Evolutionary conservation across 2,113 vertebrate species (phyloP).

Genomic region (Gobio gobio): DNA sequence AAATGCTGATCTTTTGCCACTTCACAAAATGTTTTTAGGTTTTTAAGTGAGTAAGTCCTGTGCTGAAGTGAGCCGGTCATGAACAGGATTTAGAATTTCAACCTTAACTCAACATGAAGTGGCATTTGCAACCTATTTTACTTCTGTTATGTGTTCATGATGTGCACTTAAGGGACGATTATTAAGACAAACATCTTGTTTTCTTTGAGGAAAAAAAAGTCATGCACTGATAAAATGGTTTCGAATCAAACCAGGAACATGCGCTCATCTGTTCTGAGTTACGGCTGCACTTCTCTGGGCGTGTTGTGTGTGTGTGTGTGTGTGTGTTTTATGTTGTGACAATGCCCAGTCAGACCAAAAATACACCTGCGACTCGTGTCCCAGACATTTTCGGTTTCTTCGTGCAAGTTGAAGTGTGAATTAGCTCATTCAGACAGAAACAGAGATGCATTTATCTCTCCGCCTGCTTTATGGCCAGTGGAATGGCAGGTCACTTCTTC

Average conservation of each 20-base stretch:
- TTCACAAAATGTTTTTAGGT: background rate
- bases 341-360: background rate
- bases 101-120: background rate
- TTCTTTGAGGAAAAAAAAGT: background rate
- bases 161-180: background rate
- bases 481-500: constrained; percentile 73
- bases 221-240: background rate
- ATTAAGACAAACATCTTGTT: background rate
- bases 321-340: background rate
- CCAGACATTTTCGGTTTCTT: constrained; percentile 72
- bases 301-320: background rate
- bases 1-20: constrained; percentile 20
- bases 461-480: constrained; percentile 70
- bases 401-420: constrained; percentile 70
- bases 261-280: background rate
- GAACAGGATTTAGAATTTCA: background rate
- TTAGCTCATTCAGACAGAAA: constrained; percentile 76
- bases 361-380: constrained; percentile 66
- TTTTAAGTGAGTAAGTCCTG: background rate
- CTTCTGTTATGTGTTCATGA: background rate
- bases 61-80: background rate
- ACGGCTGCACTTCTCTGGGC: background rate
- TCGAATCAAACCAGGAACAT: background rate
- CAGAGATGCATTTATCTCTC: constrained; percentile 75
- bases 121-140: background rate